Percentiles rank a stretch among this genome's conserved stretches.
phyloP scores from a whole-genome alignment of 2,888 invertebrate genomes.

The Hirtodrosophila alboralis region DNA sequence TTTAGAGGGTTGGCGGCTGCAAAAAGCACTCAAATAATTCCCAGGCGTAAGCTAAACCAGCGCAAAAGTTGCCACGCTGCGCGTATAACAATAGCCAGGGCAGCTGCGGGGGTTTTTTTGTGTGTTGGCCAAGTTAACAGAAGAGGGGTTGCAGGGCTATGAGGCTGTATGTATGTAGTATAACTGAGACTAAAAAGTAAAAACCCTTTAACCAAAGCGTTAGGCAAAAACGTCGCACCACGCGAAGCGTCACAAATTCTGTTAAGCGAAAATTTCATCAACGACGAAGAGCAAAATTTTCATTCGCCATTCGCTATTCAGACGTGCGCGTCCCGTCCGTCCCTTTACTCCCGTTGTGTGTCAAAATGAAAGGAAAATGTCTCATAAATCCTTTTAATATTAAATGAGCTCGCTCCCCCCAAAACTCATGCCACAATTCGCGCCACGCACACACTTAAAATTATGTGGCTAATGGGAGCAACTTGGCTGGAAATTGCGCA shows the following conservation, averaged over 20 bases:
- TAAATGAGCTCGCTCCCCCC: conserved; percentile 75
- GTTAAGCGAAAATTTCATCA: conserved; percentile 81
- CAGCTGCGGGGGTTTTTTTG: conserved; percentile 1
- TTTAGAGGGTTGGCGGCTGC: conserved; percentile 14
- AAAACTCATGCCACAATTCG: conserved; percentile 20
- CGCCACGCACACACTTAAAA: conserved; percentile 77
- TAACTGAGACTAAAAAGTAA: conserved; percentile 69
- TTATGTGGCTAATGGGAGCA: conserved; percentile 79
- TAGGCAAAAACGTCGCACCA: conserved; percentile 44
- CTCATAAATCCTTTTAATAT: conserved; percentile 83
- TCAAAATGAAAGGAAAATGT: conserved; percentile 81
- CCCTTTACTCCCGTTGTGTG: conserved; percentile 60
- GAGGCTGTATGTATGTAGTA: conserved; percentile 14
- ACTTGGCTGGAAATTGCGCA: conserved; percentile 78
- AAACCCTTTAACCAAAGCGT: conserved; percentile 77
- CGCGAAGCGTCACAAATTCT: conserved; percentile 78
- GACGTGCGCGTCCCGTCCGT: conserved; percentile 33
- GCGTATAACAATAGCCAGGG: conserved; percentile 69
- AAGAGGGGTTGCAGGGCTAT: neutral
- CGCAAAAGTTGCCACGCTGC: conserved; percentile 70
- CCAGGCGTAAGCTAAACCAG: conserved; percentile 79
- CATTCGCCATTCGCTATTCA: conserved; percentile 65
- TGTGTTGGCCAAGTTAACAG: conserved; percentile 1
- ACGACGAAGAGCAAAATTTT: conserved; percentile 63
- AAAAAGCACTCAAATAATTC: conserved; percentile 80